These are phyloP conservation scores for Melangyna quadrimaculata DNA, from an alignment of 2,888 invertebrate species.

Conservation along the genomic window DNA sequence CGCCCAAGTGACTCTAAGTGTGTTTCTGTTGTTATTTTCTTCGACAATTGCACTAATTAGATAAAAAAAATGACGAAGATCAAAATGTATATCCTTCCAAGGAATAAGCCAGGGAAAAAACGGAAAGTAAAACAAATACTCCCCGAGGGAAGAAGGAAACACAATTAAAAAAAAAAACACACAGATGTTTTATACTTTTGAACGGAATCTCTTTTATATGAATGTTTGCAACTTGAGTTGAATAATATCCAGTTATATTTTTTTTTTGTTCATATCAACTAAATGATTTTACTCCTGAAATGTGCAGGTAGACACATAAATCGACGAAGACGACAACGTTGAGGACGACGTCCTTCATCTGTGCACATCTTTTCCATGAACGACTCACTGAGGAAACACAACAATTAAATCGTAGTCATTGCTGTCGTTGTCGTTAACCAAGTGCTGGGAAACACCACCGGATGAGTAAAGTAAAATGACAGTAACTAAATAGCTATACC, in stretches of 20 bases:
- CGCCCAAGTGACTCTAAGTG: neutral
- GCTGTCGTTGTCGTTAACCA: constrained; percentile 1
- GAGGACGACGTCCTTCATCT: neutral
- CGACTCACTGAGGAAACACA: constrained; percentile 16
- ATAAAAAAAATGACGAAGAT: constrained; percentile 18
- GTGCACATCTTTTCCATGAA: neutral
- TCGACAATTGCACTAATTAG: constrained; percentile 47
- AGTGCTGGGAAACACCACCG: constrained; percentile 17
- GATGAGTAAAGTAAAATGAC: constrained; percentile 33
- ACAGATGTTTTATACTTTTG: neutral
- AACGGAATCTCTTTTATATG: constrained; percentile 23
- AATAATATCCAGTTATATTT: constrained; percentile 33
- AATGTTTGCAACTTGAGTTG: constrained; percentile 18
- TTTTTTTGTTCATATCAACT: neutral
- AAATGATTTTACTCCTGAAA: constrained; percentile 29
- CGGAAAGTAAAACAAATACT: constrained; percentile 4
- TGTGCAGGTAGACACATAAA: constrained; percentile 5
- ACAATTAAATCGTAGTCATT: constrained; percentile 50
- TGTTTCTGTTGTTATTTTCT: neutral
- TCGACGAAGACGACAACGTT: neutral
- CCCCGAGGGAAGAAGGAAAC: neutral
- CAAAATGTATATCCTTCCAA: neutral
- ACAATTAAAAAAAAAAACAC: neutral
- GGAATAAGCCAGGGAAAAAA: neutral
- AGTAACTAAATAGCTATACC: constrained; percentile 39